Evolutionary conservation across 53 echinoderm and acorn worm genomes (phyloP).

Genomic region (Paracentrotus lividus): DNA sequence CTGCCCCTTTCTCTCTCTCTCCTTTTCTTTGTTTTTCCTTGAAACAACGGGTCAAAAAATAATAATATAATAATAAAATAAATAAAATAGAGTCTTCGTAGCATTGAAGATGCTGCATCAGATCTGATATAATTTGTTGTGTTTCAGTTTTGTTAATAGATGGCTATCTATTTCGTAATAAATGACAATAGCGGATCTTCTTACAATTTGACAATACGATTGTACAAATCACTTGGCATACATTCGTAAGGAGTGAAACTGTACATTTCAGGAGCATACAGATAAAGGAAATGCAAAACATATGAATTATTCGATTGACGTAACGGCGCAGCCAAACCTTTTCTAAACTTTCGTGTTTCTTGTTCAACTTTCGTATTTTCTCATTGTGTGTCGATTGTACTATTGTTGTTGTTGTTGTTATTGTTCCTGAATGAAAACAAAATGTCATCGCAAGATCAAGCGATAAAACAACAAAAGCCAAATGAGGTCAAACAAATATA

Average conservation of each 20-base stretch:
- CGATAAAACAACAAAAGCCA: too few species aligned
- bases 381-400: background rate
- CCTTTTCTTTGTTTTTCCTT: too few species aligned
- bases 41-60: too few species aligned
- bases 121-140: too few species aligned
- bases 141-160: background rate
- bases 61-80: too few species aligned
- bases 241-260: background rate
- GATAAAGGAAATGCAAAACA: background rate
- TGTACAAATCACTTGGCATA: background rate
- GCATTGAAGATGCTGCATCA: too few species aligned
- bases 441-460: background rate
- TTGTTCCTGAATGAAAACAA: background rate
- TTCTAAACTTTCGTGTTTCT: background rate
- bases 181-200: too few species aligned
- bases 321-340: background rate
- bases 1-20: too few species aligned
- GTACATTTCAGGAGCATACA: background rate
- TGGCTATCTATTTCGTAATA: background rate
- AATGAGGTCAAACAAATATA: too few species aligned
- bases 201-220: too few species aligned
- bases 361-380: background rate
- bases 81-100: too few species aligned
- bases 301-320: conserved; percentile 25
- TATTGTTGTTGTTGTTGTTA: too few species aligned